Conservation (phyloP, 2,888 invertebrate species). For the Trichopoda pennipes region DNA sequence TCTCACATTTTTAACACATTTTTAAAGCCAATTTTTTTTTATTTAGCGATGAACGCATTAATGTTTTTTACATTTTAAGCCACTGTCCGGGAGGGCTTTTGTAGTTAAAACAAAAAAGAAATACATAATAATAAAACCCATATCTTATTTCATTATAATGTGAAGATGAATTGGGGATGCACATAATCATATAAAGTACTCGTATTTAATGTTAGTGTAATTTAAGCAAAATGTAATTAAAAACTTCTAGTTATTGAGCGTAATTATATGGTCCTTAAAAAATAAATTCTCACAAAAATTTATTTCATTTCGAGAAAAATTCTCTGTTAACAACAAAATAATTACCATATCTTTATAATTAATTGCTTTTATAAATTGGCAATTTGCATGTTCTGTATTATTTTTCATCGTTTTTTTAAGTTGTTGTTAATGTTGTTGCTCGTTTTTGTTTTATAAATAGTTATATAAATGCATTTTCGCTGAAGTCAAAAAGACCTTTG, state of each 20-base stretch:
- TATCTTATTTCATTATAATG: too few relatives aligned
- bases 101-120: too few relatives aligned
- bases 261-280: constrained; percentile 12
- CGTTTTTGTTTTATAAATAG: constrained; percentile 5
- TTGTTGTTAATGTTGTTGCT: background rate
- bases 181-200: background rate
- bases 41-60: too few relatives aligned
- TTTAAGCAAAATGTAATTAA: constrained; percentile 39
- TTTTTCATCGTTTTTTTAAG: background rate
- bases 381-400: constrained; percentile 49
- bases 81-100: too few relatives aligned
- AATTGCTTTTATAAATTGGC: constrained; percentile 56
- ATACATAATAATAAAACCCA: too few relatives aligned
- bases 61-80: too few relatives aligned
- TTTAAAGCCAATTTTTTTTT: too few relatives aligned
- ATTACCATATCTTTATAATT: constrained; percentile 53
- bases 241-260: background rate
- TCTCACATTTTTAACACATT: too few relatives aligned
- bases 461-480: constrained; percentile 46
- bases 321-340: constrained; percentile 41
- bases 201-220: background rate
- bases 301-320: constrained; percentile 41
- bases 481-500: constrained; percentile 41
- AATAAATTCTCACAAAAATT: constrained; percentile 7
- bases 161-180: too few relatives aligned